These are phyloP conservation scores for Sarcophaga bullata DNA, from an alignment of 1,140 invertebrate species.

Conservation along the genomic window DNA sequence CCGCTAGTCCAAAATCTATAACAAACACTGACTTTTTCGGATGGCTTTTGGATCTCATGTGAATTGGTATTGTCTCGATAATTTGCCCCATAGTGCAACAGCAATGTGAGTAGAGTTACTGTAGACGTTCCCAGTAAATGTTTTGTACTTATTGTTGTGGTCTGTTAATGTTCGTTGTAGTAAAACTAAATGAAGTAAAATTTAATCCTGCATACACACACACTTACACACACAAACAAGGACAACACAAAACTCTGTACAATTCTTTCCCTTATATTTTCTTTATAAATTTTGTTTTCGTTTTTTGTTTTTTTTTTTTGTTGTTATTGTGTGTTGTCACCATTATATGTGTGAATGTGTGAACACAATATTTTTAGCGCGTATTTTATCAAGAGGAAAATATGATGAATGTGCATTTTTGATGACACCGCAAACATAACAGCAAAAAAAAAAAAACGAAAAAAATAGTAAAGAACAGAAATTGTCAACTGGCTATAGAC, in stretches of 20 bases:
- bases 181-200: neutral
- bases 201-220: too few relatives aligned
- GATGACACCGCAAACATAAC: constrained; percentile 33
- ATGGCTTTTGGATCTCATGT: too few relatives aligned
- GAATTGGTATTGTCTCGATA: too few relatives aligned
- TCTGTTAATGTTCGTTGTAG: neutral
- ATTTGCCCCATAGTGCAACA: too few relatives aligned
- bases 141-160: constrained; percentile 10
- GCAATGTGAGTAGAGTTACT: too few relatives aligned
- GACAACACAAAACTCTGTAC: neutral
- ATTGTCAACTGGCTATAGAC: neutral
- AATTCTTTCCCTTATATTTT: constrained; percentile 12
- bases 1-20: too few relatives aligned
- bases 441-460: neutral
- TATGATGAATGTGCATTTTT: constrained; percentile 40
- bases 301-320: constrained; percentile 18
- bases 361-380: constrained; percentile 14
- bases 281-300: neutral
- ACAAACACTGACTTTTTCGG: too few relatives aligned
- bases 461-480: neutral
- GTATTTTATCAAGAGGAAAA: constrained; percentile 39
- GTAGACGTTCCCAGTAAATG: neutral
- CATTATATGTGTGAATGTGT: neutral
- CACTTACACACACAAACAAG: constrained; percentile 30
- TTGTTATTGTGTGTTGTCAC: neutral